Conservation (phyloP, 37 sponge, comb jelly and placozoan species). For the Oscarella lobularis region DNA sequence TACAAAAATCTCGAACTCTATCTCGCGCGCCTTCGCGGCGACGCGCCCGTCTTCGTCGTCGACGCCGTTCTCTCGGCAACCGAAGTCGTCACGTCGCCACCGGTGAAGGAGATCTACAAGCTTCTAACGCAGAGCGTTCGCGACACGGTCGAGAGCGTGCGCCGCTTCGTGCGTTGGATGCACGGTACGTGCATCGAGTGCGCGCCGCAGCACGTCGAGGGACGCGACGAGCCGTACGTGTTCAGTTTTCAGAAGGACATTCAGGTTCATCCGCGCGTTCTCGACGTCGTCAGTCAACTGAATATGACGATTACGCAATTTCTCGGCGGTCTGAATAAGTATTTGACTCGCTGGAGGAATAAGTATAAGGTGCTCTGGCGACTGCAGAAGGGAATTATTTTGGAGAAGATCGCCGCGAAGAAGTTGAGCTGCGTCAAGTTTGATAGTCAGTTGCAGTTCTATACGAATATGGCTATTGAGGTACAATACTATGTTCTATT, state of each 20-base stretch:
- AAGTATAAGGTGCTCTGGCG: constrained; percentile 82
- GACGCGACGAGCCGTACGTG: constrained; percentile 68
- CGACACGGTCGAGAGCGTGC: constrained; percentile 9
- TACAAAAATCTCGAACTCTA: constrained; percentile 52
- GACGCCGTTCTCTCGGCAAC: constrained; percentile 85
- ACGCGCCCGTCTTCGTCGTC: constrained; percentile 68
- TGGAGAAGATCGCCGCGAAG: constrained; percentile 83
- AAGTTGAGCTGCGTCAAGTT: constrained; percentile 60
- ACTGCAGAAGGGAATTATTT: constrained; percentile 66
- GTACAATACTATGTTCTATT: no score
- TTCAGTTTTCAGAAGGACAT: constrained; percentile 89
- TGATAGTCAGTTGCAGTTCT: constrained; percentile 81
- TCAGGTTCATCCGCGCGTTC: constrained; percentile 45
- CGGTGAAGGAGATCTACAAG: constrained; percentile 78
- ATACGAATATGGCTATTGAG: constrained; percentile 38
- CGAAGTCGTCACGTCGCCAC: constrained; percentile 85
- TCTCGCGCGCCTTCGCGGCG: constrained; percentile 33
- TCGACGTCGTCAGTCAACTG: constrained; percentile 37
- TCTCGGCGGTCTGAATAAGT: background rate
- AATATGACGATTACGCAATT: background rate
- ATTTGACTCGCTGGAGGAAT: constrained; percentile 47
- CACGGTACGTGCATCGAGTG: constrained; percentile 84
- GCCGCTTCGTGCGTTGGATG: constrained; percentile 79
- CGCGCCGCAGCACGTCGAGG: constrained; percentile 62
- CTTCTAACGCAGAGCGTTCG: constrained; percentile 12